Evolutionary conservation across 2,113 vertebrate species (phyloP).

Genomic region (Corythaeola cristata): DNA sequence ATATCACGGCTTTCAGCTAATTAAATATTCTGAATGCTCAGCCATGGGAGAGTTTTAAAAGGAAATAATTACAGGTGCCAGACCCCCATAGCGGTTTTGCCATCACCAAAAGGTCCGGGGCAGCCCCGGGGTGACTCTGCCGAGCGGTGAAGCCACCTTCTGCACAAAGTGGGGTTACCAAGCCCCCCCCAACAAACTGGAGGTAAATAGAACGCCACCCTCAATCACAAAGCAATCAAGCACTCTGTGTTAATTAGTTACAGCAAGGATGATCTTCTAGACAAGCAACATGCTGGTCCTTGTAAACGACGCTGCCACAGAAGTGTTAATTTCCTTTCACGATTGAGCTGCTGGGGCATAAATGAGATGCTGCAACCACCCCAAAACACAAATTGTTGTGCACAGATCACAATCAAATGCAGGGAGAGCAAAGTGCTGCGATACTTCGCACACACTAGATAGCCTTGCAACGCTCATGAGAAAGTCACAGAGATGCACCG

Average conservation of each 20-base stretch:
- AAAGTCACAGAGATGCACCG: neutral
- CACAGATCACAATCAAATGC: neutral
- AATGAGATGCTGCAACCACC: neutral
- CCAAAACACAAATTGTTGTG: neutral
- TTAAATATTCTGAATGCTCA: neutral
- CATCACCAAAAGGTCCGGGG: neutral
- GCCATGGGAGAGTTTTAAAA: neutral
- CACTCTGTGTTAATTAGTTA: slow-evolving; percentile 28
- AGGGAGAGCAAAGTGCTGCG: neutral
- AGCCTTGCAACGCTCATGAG: neutral
- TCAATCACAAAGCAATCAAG: slow-evolving; percentile 17
- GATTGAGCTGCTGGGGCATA: neutral
- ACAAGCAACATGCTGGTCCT: neutral
- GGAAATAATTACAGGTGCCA: neutral
- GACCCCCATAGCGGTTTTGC: neutral
- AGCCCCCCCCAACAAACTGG: neutral
- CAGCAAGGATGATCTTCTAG: neutral
- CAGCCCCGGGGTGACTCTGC: neutral
- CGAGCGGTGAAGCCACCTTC: neutral
- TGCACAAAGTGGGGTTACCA: neutral
- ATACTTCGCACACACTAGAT: neutral
- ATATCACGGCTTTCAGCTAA: neutral
- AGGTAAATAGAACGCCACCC: neutral
- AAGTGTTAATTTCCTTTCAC: neutral
- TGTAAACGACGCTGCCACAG: neutral